Evolutionary conservation across 2,888 invertebrate genomes (phyloP).

Genomic region (Drosophila longiperda): DNA sequence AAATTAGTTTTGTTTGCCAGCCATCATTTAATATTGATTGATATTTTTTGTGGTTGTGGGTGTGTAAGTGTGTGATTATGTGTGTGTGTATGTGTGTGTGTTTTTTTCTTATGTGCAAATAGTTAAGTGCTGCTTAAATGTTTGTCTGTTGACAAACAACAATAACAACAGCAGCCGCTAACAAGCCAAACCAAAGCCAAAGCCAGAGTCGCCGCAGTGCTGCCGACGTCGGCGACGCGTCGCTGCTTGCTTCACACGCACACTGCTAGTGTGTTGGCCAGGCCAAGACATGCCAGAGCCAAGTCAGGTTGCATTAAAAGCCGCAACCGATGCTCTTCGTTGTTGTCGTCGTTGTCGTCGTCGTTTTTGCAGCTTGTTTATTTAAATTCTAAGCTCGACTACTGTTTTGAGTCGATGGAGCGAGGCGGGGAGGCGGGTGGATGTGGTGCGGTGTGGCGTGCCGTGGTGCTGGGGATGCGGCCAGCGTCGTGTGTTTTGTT

Average conservation of each 20-base stretch:
- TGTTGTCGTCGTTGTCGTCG: slow-evolving; percentile 24
- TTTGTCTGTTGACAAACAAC: slow-evolving; percentile 66
- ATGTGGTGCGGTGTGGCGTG: neutral
- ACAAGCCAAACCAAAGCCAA: slow-evolving; percentile 47
- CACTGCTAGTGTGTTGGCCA: slow-evolving; percentile 17
- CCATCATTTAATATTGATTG: neutral
- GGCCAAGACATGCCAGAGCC: slow-evolving; percentile 19
- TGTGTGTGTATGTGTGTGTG: slow-evolving; percentile 9
- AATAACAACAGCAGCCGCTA: slow-evolving; percentile 41
- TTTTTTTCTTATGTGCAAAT: slow-evolving; percentile 43
- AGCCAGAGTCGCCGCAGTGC: slow-evolving; percentile 22
- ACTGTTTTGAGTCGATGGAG: slow-evolving; percentile 48
- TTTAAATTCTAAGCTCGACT: slow-evolving; percentile 82
- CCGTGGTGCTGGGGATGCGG: slow-evolving; percentile 13
- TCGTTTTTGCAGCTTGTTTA: slow-evolving; percentile 63
- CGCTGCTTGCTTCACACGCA: slow-evolving; percentile 22
- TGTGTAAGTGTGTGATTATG: slow-evolving; percentile 5
- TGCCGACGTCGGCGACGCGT: slow-evolving; percentile 17
- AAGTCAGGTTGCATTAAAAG: slow-evolving; percentile 50
- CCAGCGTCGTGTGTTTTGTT: slow-evolving; percentile 46
- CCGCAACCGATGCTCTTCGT: slow-evolving; percentile 61
- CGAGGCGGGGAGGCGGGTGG: neutral
- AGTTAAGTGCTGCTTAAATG: slow-evolving; percentile 64
- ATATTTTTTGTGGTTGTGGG: slow-evolving; percentile 11
- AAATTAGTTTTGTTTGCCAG: neutral